phyloP scores from a whole-genome alignment of 2,888 invertebrate genomes.

The Entomobrya proxima region DNA sequence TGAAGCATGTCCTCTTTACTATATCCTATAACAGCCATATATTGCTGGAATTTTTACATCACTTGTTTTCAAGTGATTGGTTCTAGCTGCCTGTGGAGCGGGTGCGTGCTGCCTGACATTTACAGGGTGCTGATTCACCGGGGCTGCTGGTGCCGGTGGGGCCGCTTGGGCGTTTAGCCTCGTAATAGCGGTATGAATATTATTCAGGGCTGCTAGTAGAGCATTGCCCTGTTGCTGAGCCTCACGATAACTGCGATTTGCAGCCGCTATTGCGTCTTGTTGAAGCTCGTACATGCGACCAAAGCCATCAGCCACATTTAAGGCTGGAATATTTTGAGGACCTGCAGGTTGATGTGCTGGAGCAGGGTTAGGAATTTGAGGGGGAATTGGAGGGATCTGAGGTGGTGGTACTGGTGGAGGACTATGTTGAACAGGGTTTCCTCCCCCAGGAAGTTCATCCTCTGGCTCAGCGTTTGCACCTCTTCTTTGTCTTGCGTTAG shows the following conservation, averaged over 20 bases:
- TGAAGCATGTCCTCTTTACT: constrained; percentile 45
- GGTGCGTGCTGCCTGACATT: background rate
- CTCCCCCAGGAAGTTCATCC: too few species aligned
- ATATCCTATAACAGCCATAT: constrained; percentile 50
- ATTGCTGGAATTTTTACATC: constrained; percentile 62
- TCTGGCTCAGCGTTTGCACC: too few species aligned
- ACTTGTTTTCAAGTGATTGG: constrained; percentile 58
- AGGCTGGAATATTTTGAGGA: too few species aligned
- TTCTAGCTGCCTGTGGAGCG: background rate
- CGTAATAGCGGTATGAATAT: background rate
- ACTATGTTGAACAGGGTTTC: background rate
- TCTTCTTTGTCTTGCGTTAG: too few species aligned
- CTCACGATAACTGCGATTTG: background rate
- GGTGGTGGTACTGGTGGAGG: background rate
- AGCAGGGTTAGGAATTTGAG: background rate
- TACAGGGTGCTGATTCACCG: background rate
- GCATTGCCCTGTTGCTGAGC: background rate
- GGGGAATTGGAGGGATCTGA: background rate
- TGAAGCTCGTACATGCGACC: background rate
- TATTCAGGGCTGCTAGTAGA: background rate
- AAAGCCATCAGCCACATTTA: background rate
- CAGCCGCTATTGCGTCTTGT: background rate
- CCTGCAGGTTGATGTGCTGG: background rate
- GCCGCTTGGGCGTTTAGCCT: background rate
- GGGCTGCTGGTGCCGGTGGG: background rate